Evolutionary conservation across 2,888 invertebrate species (phyloP).

Genomic region (Aphodius granarius): DNA sequence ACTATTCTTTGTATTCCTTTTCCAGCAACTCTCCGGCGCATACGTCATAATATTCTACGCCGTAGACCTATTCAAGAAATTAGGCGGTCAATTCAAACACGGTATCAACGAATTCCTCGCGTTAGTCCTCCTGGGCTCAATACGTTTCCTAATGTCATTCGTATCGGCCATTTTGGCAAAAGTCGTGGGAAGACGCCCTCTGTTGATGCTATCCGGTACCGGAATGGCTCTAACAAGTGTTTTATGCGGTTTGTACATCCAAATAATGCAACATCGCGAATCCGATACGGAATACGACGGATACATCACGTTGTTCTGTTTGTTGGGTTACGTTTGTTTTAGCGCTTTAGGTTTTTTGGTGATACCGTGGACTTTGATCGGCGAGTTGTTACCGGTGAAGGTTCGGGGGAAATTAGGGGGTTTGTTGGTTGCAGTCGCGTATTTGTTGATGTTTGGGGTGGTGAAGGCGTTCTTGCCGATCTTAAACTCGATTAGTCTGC

Average conservation of each 20-base stretch:
- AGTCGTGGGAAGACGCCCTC: conserved; percentile 54
- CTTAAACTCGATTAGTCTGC: conserved; percentile 50
- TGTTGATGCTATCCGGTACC: conserved; percentile 57
- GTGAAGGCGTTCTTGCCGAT: conserved; percentile 58
- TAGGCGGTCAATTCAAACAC: conserved; percentile 53
- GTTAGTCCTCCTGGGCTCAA: conserved; percentile 55
- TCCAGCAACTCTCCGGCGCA: conserved; percentile 61
- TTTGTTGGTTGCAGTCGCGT: conserved; percentile 57
- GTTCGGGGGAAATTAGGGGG: conserved; percentile 59
- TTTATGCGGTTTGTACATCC: conserved; percentile 46
- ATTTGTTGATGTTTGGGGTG: conserved; percentile 58
- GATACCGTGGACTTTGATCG: conserved; percentile 63
- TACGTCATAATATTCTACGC: conserved; percentile 64
- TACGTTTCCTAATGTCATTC: conserved; percentile 58
- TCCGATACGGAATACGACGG: conserved; percentile 45
- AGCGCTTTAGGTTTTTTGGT: conserved; percentile 59
- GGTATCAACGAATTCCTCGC: conserved; percentile 56
- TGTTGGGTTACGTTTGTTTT: conserved; percentile 58
- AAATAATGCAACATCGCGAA: conserved; percentile 40
- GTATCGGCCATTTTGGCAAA: conserved; percentile 56
- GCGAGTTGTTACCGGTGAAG: conserved; percentile 58
- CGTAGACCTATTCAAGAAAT: conserved; percentile 56
- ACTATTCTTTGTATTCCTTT: conserved; percentile 54
- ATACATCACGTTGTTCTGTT: conserved; percentile 51
- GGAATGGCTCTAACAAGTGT: conserved; percentile 59